A percentile compares a stretch with the other conserved stretches of the same genome.
Conservation (phyloP, 2,113 vertebrate species). For the Antechinus flavipes region DNA sequence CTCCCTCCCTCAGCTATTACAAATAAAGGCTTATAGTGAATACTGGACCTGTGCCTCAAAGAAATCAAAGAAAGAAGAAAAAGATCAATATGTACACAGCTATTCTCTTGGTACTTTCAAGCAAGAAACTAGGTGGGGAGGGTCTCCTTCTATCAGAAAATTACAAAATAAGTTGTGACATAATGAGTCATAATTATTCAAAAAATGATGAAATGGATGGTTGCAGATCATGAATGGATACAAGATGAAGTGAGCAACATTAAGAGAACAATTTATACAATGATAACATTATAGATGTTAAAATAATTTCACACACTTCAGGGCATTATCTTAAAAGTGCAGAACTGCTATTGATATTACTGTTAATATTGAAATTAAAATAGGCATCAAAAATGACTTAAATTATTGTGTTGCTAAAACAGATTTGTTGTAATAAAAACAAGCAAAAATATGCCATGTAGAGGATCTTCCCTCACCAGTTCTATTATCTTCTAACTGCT, state of each 20-base stretch:
- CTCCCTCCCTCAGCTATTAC: background rate
- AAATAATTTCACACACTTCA: background rate
- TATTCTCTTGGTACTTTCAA: background rate
- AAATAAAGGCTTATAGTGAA: background rate
- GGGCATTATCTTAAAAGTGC: background rate
- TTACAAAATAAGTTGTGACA: background rate
- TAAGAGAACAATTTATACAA: background rate
- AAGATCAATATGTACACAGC: background rate
- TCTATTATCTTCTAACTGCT: background rate
- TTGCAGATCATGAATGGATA: background rate
- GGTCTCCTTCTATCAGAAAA: background rate
- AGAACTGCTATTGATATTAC: background rate
- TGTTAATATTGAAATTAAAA: background rate
- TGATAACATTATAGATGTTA: background rate
- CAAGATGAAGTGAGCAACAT: background rate
- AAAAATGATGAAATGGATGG: background rate
- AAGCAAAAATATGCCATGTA: background rate
- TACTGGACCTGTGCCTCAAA: background rate
- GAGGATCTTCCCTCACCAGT: background rate
- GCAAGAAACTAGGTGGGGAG: background rate
- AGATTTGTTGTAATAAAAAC: background rate
- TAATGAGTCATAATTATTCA: background rate
- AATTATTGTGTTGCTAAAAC: background rate
- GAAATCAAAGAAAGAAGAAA: background rate
- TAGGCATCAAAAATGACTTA: background rate